Evolutionary conservation across 2,888 invertebrate genomes (phyloP).

Genomic region (Hecatera dysodea): DNA sequence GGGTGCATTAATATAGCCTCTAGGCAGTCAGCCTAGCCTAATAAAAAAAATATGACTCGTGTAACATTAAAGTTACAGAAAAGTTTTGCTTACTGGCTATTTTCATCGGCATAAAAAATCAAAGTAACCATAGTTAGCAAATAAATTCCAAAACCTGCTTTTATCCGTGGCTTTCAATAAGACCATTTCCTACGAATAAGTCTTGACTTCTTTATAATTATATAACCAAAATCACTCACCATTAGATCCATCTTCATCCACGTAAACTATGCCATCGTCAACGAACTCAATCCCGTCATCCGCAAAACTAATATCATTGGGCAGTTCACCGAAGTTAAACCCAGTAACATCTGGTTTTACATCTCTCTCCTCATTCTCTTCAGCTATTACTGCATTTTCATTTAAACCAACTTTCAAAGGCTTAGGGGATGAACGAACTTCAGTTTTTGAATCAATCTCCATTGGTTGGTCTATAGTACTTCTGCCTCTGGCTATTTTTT

Average conservation of each 20-base stretch:
- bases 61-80: neutral
- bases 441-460: constrained; percentile 28
- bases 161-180: too few species aligned
- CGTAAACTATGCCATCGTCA: constrained; percentile 73
- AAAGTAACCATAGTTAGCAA: neutral
- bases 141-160: too few species aligned
- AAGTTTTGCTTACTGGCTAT: neutral
- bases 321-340: constrained; percentile 62
- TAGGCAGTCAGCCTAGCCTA: neutral
- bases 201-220: neutral
- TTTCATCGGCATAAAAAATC: neutral
- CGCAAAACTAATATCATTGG: constrained; percentile 69
- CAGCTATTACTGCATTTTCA: neutral
- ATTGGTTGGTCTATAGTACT: constrained; percentile 35
- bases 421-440: neutral
- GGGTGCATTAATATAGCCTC: neutral
- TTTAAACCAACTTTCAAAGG: constrained; percentile 2
- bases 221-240: constrained; percentile 40
- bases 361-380: constrained; percentile 10
- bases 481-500: neutral
- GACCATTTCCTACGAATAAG: neutral
- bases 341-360: constrained; percentile 3
- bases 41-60: neutral
- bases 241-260: constrained; percentile 41
- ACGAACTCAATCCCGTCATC: constrained; percentile 78